Base-by-base conservation (phyloP, 1,140 invertebrate genomes). In the Conus ventricosus region DNA sequence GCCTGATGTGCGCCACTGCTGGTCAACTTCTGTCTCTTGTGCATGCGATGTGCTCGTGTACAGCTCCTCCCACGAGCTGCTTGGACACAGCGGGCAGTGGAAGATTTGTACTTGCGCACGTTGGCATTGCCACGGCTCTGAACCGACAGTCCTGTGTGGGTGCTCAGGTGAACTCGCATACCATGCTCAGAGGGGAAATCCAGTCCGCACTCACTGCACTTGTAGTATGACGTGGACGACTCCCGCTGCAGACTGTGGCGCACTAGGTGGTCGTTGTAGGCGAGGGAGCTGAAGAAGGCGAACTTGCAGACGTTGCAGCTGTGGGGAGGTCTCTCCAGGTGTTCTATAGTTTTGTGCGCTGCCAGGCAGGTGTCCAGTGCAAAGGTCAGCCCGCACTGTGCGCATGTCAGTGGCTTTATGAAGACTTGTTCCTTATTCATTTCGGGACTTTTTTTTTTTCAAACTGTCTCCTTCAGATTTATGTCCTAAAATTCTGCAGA, bases 281-380 rank as follows among this genome's bases (percentile, higher is more conserved):
- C 51, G 27, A 54, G 71, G 23, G 84, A 54, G 51, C 51, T 67
- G 25, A 85, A 85, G 25, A 85, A 85, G 3, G 84, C 84, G n/a
- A 67, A 39, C 11, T 67, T 51, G 63, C 84, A 85, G 5, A 85
- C 84, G 13, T n/a, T 25, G 39, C 84, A 85, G 7, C 11, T 85
- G 63, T 85, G 84, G 13, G 84, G 84, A 20, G 84, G 84, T 0
- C 25, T 13, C n/a, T 85, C 84, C 39, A 27, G 13, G 60, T 85
- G 84, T 25, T 85, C 84, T 13, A 85, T 85, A 25, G 63, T 85
- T n/a, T 27, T 85, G 84, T 85, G 84, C 5, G 84, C 84, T 6
- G 60, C 27, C 57, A 67, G 55, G 13, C 54, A 67, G 23, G 84
- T 67, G 63, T 85, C 84, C 10, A 85, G 25, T 6, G 27, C 55